Conservation (phyloP, 2,113 vertebrate species). For the Dipodomys merriami region DNA sequence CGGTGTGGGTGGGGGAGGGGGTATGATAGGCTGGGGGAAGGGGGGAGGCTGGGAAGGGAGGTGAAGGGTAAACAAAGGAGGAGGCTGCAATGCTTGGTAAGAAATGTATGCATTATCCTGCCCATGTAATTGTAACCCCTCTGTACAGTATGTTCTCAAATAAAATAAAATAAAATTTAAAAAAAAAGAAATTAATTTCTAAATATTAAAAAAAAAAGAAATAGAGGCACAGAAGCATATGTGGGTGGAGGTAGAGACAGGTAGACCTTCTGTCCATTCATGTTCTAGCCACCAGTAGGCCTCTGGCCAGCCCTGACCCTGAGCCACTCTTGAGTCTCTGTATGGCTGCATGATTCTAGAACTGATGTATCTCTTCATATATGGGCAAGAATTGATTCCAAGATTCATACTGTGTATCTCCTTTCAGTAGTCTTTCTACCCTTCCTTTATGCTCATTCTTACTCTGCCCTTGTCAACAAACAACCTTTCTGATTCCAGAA, state of each 20-base stretch:
- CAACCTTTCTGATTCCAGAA: not conserved
- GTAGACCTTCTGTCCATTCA: not conserved
- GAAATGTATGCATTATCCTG: too few relatives aligned
- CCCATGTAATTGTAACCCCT: too few relatives aligned
- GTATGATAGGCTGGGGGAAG: too few relatives aligned
- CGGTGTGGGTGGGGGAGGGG: too few relatives aligned
- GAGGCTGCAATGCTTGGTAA: too few relatives aligned
- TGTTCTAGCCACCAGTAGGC: not conserved
- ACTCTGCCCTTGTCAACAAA: not conserved
- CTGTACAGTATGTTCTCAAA: too few relatives aligned
- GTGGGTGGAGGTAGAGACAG: not conserved
- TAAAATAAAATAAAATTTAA: too few relatives aligned
- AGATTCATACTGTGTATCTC: not conserved
- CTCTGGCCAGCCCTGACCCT: not conserved
- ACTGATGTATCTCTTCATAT: not conserved
- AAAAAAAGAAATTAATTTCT: too few relatives aligned
- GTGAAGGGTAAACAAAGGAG: too few relatives aligned
- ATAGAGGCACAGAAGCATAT: not conserved
- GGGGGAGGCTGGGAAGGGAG: too few relatives aligned
- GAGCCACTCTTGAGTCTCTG: not conserved
- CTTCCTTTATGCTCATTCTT: not conserved
- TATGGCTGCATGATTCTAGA: not conserved
- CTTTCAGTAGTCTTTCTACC: rapidly evolving
- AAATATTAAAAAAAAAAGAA: too few relatives aligned
- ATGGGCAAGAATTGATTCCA: not conserved